Base-by-base conservation (phyloP, 2,888 invertebrate species). In the Apeira syringaria region DNA sequence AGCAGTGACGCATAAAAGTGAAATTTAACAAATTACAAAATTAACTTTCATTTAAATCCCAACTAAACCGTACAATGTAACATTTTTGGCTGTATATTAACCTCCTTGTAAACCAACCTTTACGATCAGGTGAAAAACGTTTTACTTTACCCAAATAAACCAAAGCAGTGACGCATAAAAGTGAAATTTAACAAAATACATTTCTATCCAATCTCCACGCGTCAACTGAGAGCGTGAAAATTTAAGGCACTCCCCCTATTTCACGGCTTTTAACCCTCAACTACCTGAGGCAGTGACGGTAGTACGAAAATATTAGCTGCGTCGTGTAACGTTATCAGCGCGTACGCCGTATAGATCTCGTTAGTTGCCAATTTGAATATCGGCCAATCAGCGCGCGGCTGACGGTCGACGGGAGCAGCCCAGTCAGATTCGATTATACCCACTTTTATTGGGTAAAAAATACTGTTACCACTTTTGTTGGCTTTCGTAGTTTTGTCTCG, bases 351-450 rank as follows among this genome's bases (percentile, higher is more conserved):
- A 59, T 59, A 66, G 64, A 85, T 78, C 75, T 77, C 50, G 79
- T 86, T 85, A 83, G 70, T 64, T 66, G 59, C 66, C 75, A 86
- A 86, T 87, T 85, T 87, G 86, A 85, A 87, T 87, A 85, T 84
- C 84, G 76, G 87, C 87, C 87, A 87, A 87, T 87, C 85, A 86
- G 79, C 80, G 81, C 50, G 61, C 75, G 74, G 68, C 80, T 64
- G 36, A 20, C 66, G 45, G 37, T 52, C 59, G 64, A 66, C 59
- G 60, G 68, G 75, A 61, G 63, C 68, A 74, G 76, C 77, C 85
- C 82, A 67, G 59, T 61, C 58, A 53, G 62, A 85, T 82, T 76
- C 66, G 71, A 80, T 85, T 83, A 77, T 70, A 50, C 13, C 13
- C 70, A 69, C 38, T 70, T 74, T 68, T 69, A 60, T 56, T 56